Conservation (phyloP, 2,113 vertebrate species). For the Setophaga petechia region DNA sequence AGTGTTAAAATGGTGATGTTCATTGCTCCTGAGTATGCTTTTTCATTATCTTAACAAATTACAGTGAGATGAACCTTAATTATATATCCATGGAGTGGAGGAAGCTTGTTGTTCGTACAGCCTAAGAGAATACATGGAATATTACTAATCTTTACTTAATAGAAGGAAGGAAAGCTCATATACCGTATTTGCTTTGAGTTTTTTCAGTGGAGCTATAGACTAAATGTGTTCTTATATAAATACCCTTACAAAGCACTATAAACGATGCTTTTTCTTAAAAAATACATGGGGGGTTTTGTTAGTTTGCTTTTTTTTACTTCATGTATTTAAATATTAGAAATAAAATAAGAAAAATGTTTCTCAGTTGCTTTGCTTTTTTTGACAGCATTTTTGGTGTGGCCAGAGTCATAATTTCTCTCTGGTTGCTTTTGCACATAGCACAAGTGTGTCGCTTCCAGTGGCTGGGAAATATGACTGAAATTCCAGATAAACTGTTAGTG, state of each 20-base stretch:
- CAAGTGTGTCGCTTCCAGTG: neutral
- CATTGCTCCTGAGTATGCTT: neutral
- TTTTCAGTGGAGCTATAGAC: neutral
- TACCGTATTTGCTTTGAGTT: neutral
- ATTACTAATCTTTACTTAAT: neutral
- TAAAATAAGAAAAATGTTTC: neutral
- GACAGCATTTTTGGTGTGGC: neutral
- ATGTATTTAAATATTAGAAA: neutral
- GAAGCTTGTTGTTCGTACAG: neutral
- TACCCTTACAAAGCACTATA: neutral
- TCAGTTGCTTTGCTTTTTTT: neutral
- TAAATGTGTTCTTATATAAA: neutral
- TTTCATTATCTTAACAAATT: conserved; percentile 29
- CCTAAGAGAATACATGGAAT: neutral
- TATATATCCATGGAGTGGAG: neutral
- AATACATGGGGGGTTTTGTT: neutral
- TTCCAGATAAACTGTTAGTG: neutral
- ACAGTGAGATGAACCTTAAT: neutral
- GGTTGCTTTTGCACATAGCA: neutral
- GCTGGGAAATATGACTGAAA: neutral
- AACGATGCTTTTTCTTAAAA: neutral
- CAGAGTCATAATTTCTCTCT: neutral
- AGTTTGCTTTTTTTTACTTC: neutral
- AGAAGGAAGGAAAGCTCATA: neutral
- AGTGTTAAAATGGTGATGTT: conserved; percentile 5